Evolutionary conservation across 2,797 vertebrate genomes (phyloP), one percentile per base, ranked within the genome.

Genomic region (Alca torda): DNA sequence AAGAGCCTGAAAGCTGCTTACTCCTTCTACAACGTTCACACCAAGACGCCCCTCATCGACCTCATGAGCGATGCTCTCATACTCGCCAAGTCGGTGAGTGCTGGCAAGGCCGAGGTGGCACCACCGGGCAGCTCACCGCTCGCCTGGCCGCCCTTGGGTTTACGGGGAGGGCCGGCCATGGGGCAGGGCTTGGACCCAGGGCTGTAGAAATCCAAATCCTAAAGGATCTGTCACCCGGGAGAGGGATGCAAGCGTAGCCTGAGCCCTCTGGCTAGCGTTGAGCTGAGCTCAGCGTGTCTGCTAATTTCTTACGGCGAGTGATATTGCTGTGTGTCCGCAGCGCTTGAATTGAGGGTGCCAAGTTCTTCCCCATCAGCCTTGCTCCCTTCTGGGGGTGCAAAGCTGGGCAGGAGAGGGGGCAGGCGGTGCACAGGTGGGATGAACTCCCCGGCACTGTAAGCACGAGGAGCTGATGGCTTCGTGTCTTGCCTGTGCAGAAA

Each of bases 11-110:
- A 99, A 97, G 99, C 99, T 25, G 99, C 99, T 23, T 99, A 99
- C 89, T 99, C 99, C 93, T 99, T 99, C 98, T 99, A 99, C 98
- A 99, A 99, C 0, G 99, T 99, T 86, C 99, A 99, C 98, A 99
- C 99, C 97, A 98, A 98, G 98, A 99, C 98, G 18, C 97, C 99
- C 46, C 98, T 99, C 96, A 98, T 99, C 12, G 99, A 99, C 98
- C 99, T 99, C 97, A 99, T 99, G 99, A 99, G 99, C 1, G 99
- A 99, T 2, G 99, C 99, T 10, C 99, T 99, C 90, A 99, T 99
- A 94, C 98, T 99, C 72, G 99, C 99, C 97, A 99, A 99, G 98
- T 98, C 98, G 98, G 99, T 99, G 93, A 92, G 95, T 26, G 45
- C 26, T 31, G 45, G 26, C 13, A 8, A 51, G 76, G 65, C 4